Conservation (phyloP, 2,113 vertebrate species). For the Neodon shergylaensis region DNA sequence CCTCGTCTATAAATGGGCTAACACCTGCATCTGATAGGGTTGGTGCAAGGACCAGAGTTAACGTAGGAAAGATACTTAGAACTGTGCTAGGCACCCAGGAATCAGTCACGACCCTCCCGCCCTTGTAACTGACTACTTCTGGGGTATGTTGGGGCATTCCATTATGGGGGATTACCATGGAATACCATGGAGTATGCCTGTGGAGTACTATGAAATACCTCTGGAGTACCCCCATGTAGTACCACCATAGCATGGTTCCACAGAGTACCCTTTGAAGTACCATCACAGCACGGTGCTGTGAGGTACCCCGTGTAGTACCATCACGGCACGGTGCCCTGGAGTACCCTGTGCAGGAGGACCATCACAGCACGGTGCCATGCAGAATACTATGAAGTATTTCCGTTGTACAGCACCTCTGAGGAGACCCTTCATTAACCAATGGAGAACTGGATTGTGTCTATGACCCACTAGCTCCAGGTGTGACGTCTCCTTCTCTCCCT, state of each 20-base stretch:
- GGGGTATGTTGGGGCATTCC: rapidly evolving
- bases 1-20: not conserved
- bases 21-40: not conserved
- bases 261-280: not conserved
- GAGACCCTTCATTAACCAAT: not conserved
- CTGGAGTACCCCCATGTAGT: not conserved
- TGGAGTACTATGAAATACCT: not conserved
- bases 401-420: no score
- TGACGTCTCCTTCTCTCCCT: slow-evolving; percentile 38
- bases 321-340: not conserved
- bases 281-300: rapidly evolving
- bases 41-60: not conserved
- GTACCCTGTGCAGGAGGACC: not conserved
- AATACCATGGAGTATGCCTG: no score
- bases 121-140: rapidly evolving
- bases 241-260: not conserved
- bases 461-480: not conserved
- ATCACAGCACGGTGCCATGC: not conserved
- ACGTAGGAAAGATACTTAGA: not conserved
- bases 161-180: rapidly evolving
- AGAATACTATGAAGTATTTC: not conserved
- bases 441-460: rapidly evolving
- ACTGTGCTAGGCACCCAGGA: rapidly evolving
- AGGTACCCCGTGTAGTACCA: rapidly evolving
- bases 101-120: no score